Conservation (phyloP, 2,888 invertebrate species). For the Pyrgus malvae region DNA sequence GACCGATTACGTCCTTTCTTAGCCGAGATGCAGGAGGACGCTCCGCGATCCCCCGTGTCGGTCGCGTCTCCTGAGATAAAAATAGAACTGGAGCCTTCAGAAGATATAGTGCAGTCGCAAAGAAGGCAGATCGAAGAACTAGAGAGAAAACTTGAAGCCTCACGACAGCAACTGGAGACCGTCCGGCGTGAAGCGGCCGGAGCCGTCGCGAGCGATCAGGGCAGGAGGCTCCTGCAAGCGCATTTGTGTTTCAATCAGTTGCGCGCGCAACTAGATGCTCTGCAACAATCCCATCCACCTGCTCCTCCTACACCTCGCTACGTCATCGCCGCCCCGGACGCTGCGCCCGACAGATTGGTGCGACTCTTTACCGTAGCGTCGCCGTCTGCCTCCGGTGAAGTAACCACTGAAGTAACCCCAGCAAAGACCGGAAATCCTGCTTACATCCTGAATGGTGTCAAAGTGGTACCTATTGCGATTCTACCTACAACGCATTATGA, state of each 20-base stretch:
- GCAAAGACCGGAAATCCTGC: constrained; percentile 70
- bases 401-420: constrained; percentile 39
- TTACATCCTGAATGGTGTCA: constrained; percentile 84
- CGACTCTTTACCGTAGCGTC: constrained; percentile 63
- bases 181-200: constrained; percentile 83
- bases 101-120: constrained; percentile 92
- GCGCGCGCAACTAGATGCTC: constrained; percentile 84
- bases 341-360: constrained; percentile 55
- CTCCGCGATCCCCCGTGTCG: constrained; percentile 71
- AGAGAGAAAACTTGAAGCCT: constrained; percentile 89
- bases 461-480: constrained; percentile 75
- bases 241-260: constrained; percentile 75
- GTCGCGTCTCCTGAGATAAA: constrained; percentile 58
- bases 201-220: constrained; percentile 71
- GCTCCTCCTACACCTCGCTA: constrained; percentile 70
- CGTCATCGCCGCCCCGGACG: constrained; percentile 51
- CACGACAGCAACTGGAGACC: constrained; percentile 88
- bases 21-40: constrained; percentile 71
- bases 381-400: constrained; percentile 39
- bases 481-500: constrained; percentile 71
- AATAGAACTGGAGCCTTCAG: constrained; percentile 69
- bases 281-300: constrained; percentile 73
- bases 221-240: constrained; percentile 83
- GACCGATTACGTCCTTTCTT: constrained; percentile 92
- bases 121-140: constrained; percentile 92